These are phyloP conservation scores for Danio aesculapii DNA, from an alignment of 2,797 vertebrate species.

Conservation along the genomic window DNA sequence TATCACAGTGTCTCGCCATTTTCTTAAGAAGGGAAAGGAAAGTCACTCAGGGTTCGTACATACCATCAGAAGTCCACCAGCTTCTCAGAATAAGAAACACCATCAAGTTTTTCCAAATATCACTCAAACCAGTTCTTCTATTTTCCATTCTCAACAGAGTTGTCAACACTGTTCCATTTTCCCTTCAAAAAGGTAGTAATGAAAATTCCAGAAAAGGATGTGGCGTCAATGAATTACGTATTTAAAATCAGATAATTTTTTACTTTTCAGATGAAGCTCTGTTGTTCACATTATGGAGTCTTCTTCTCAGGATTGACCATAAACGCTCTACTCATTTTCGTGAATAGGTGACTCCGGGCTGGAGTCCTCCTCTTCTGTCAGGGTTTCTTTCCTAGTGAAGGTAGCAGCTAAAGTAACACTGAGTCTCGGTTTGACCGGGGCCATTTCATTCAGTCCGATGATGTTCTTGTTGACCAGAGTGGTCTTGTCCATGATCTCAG, in stretches of 20 bases:
- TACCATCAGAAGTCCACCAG: slow-evolving; percentile 50
- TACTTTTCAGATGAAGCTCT: slow-evolving; percentile 21
- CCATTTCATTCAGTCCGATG: slow-evolving; percentile 90
- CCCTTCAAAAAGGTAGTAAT: slow-evolving; percentile 46
- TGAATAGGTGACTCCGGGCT: slow-evolving; percentile 90
- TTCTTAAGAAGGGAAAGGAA: slow-evolving; percentile 40
- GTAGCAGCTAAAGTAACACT: slow-evolving; percentile 88
- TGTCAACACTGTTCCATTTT: slow-evolving; percentile 6
- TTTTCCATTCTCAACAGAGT: slow-evolving; percentile 26
- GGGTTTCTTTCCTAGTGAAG: slow-evolving; percentile 92
- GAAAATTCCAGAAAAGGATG: slow-evolving; percentile 46
- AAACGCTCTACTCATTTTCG: slow-evolving; percentile 80
- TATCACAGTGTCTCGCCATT: slow-evolving; percentile 52
- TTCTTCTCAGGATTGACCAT: slow-evolving; percentile 37
- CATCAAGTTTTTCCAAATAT: slow-evolving; percentile 30
- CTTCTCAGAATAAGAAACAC: slow-evolving; percentile 26
- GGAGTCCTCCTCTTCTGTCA: slow-evolving; percentile 86
- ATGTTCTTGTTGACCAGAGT: slow-evolving; percentile 94
- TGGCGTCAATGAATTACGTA: slow-evolving; percentile 21
- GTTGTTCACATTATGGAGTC: slow-evolving; percentile 47
- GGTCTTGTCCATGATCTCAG: slow-evolving; percentile 97
- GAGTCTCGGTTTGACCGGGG: slow-evolving; percentile 88
- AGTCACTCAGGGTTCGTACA: slow-evolving; percentile 59
- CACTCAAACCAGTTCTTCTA: slow-evolving; percentile 26
- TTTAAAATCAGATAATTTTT: slow-evolving; percentile 8